Evolutionary conservation across 2,888 invertebrate species (phyloP), one percentile per base, ranked within the genome.

Genomic region (Eupithecia exiguata): DNA sequence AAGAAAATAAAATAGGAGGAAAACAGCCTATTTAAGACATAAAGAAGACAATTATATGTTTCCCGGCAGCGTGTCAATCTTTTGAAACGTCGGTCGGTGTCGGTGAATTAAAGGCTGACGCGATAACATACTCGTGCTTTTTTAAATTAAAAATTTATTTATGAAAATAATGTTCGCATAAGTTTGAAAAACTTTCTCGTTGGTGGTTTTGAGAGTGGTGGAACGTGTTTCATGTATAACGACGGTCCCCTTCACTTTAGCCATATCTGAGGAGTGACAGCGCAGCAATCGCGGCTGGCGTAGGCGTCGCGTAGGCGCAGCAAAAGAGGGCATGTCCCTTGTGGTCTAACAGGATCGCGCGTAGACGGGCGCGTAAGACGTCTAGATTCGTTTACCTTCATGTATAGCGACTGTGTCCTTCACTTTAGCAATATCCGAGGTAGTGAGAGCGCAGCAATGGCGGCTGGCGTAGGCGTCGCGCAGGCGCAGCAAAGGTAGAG

Each of bases 391-490:
- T 25, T 21, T 58, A 76, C 76, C 92, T 68, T 94, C 94, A 75
- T 93, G 92, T 10, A 94, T 89, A 0, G 92, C 68, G 0, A 94
- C 97, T 0, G 97, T 96, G 83, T 98, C 98, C 80, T 96, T 96
- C 87, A 98, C 95, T 84, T 96, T 96, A 74, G 96, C 96, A 66
- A 97, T 92, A 79, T 97, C 97, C 0, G 96, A 96, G 0, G 97
- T 95, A 16, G 96, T 96, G 6, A 97, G 94, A 0, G 97, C 96
- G 78, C 96, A 96, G 88, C 97, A 96, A 85, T 96, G 97, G 12
- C 98, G 96, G 81, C 96, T 96, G 80, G 98, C 97, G 87, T 97
- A 97, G 75, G 98, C 95, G 86, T 98, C 97, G 68, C 98, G 95
- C 79, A 98, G 96, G 84, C 97, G 96, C 82, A 98, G 96, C 0